phyloP scores from a whole-genome alignment of 92 coral and sea anemone species.

The Phymanthus crucifer region DNA sequence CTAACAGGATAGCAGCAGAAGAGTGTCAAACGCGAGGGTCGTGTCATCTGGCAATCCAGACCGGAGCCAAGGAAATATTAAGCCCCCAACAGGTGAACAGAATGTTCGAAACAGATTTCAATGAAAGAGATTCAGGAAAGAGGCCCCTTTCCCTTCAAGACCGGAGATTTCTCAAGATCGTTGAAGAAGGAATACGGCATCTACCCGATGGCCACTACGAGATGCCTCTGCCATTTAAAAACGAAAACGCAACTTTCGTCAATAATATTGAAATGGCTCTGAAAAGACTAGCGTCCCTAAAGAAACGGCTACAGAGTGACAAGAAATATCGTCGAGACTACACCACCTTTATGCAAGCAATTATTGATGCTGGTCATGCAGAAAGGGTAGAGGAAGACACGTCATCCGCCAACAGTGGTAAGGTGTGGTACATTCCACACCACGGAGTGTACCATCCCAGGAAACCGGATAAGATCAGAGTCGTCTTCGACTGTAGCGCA shows the following conservation, averaged over 20 bases:
- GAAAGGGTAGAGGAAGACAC: no score
- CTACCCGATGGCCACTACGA: slow-evolving; percentile 36
- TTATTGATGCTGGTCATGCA: not conserved
- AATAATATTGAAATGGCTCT: slow-evolving; percentile 15
- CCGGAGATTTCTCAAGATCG: not conserved
- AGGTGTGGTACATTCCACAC: slow-evolving; percentile 19
- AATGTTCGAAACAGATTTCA: no score
- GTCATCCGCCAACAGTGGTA: no score
- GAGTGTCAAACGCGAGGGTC: no score
- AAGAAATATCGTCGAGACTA: slow-evolving; percentile 13
- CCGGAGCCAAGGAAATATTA: no score
- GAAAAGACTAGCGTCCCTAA: slow-evolving; percentile 17
- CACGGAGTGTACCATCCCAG: slow-evolving; percentile 23
- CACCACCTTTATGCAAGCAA: not conserved
- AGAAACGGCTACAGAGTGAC: slow-evolving; percentile 23
- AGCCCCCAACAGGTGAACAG: no score
- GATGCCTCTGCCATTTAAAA: slow-evolving; percentile 38
- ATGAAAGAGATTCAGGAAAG: slow-evolving; percentile 12
- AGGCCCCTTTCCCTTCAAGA: slow-evolving; percentile 24
- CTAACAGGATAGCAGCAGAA: no score
- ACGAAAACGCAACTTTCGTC: slow-evolving; percentile 9
- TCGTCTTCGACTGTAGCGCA: slow-evolving; percentile 7
- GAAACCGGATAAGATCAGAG: slow-evolving; percentile 16
- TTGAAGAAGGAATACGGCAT: slow-evolving; percentile 15
- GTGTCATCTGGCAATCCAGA: no score